Evolutionary conservation across 2,113 vertebrate genomes (phyloP).

Genomic region (Phalacrocorax carbo): DNA sequence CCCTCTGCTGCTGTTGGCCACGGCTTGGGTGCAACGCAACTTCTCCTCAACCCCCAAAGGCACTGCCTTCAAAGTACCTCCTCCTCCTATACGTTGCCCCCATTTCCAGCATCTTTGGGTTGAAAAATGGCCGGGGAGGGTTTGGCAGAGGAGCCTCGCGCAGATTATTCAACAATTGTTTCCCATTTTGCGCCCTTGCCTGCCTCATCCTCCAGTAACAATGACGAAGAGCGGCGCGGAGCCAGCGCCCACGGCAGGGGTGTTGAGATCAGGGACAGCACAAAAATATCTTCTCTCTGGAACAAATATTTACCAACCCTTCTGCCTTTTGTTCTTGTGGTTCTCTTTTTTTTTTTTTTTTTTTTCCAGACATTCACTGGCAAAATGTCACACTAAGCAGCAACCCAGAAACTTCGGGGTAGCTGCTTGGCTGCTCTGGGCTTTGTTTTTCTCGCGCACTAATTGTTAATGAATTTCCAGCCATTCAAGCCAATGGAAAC

Average conservation of each 20-base stretch:
- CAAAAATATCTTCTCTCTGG: conserved; percentile 72
- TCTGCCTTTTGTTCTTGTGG: conserved; percentile 70
- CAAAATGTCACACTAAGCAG: conserved; percentile 62
- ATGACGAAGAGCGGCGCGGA: conserved; percentile 66
- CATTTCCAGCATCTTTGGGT: conserved; percentile 37
- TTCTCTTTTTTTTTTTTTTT: conserved; percentile 40
- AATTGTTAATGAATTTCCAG: conserved; percentile 49
- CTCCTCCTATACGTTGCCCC: background rate
- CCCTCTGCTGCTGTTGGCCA: background rate
- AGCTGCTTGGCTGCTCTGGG: conserved; percentile 53
- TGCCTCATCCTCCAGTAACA: conserved; percentile 70
- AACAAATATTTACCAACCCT: conserved; percentile 72
- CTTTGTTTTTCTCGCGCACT: conserved; percentile 39
- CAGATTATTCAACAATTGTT: conserved; percentile 67
- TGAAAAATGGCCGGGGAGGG: conserved; percentile 28
- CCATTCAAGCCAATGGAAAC: conserved; percentile 25
- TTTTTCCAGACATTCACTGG: conserved; percentile 63
- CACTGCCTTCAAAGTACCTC: background rate
- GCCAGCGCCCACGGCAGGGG: conserved; percentile 69
- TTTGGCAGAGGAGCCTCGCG: conserved; percentile 32
- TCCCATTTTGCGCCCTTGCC: conserved; percentile 67
- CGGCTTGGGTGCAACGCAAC: fast-evolving
- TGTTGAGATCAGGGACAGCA: conserved; percentile 71
- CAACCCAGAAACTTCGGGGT: conserved; percentile 61
- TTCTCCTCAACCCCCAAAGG: background rate